Percentiles rank a stretch among this genome's conserved stretches.
These are phyloP conservation scores for Centropristis striata DNA, from an alignment of 2,113 vertebrate genomes.

Conservation along the genomic window DNA sequence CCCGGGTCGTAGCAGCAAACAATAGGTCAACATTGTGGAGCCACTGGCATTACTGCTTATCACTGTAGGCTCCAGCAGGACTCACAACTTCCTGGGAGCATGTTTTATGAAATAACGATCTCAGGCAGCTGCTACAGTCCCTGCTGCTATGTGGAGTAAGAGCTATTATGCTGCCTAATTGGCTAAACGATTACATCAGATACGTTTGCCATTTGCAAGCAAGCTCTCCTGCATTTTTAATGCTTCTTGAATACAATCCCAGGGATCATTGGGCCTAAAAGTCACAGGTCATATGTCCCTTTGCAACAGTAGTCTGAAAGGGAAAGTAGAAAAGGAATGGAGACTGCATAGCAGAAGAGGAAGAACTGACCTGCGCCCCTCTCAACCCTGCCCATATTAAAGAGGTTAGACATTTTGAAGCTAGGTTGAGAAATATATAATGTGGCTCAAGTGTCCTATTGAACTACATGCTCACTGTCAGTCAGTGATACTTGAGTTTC, in stretches of 20 bases:
- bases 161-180: slow-evolving; percentile 40
- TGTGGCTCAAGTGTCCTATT: neutral
- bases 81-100: slow-evolving; percentile 26
- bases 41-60: neutral
- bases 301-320: slow-evolving; percentile 14
- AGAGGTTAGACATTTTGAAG: neutral
- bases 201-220: slow-evolving; percentile 23
- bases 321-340: slow-evolving; percentile 7
- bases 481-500: neutral
- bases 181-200: slow-evolving; percentile 24
- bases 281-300: slow-evolving; percentile 14
- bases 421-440: neutral
- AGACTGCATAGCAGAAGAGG: slow-evolving; percentile 11
- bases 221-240: slow-evolving; percentile 38
- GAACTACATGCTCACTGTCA: neutral
- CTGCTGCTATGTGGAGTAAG: slow-evolving; percentile 9
- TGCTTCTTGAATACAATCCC: slow-evolving; percentile 41
- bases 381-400: neutral
- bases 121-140: slow-evolving; percentile 10
- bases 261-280: slow-evolving; percentile 13
- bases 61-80: slow-evolving; percentile 2
- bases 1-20: slow-evolving; percentile 85
- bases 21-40: neutral
- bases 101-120: slow-evolving; percentile 22
- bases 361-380: slow-evolving; percentile 7